Percentiles rank a stretch among this genome's conserved stretches.
phyloP scores from a whole-genome alignment of 1,140 invertebrate genomes.

The Heterodera schachtii region DNA sequence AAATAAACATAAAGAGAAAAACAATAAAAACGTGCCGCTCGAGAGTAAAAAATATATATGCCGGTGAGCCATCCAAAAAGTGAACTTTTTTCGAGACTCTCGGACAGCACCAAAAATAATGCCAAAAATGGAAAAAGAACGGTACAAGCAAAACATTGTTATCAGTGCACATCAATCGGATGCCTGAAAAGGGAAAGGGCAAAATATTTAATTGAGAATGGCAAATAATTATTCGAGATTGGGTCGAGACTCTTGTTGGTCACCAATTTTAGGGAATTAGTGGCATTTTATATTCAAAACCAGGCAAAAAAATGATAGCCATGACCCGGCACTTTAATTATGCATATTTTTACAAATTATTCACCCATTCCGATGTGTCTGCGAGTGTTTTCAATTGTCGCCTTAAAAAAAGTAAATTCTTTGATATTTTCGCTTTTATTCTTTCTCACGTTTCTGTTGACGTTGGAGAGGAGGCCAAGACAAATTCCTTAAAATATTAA shows the following conservation, averaged over 20 bases:
- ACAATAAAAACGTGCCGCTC: too few relatives aligned
- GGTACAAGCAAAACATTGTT: conserved; percentile 29
- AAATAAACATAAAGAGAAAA: too few relatives aligned
- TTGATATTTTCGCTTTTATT: not conserved
- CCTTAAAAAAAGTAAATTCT: conserved; percentile 32
- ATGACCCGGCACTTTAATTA: too few relatives aligned
- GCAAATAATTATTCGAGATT: not conserved
- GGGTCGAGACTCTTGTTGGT: not conserved
- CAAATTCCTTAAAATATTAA: conserved; percentile 67
- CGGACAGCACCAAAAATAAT: not conserved
- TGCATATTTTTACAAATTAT: not conserved
- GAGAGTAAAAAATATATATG: too few relatives aligned
- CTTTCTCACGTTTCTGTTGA: conserved; percentile 69
- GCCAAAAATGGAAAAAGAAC: not conserved
- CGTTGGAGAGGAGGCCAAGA: conserved; percentile 71
- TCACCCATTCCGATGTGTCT: conserved; percentile 72
- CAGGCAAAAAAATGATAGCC: too few relatives aligned
- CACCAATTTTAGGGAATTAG: too few relatives aligned
- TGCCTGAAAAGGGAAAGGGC: conserved; percentile 27
- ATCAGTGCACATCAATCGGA: conserved; percentile 45
- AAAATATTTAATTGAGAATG: conserved; percentile 13
- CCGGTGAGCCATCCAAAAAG: too few relatives aligned
- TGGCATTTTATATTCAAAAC: too few relatives aligned
- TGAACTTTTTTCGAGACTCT: too few relatives aligned
- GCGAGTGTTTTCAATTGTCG: conserved; percentile 72